phyloP scores from a whole-genome alignment of 2,888 invertebrate species.

The Ecliptopera silaceata region DNA sequence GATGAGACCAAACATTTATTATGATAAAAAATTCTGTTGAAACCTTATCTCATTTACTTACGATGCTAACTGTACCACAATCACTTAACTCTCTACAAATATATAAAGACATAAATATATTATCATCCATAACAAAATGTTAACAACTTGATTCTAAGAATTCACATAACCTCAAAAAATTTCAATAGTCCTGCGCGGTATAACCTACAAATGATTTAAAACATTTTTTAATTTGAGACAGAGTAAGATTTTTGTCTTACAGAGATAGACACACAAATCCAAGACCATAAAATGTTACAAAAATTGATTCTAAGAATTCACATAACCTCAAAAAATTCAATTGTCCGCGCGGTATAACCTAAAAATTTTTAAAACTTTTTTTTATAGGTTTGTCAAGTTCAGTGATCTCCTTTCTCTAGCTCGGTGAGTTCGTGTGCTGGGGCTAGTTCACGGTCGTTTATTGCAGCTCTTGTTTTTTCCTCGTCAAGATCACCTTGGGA shows the following conservation, averaged over 20 bases:
- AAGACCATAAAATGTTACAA: constrained; percentile 11
- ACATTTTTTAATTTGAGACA: too few relatives aligned
- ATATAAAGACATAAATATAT: neutral
- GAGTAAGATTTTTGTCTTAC: too few relatives aligned
- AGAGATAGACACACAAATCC: too few relatives aligned
- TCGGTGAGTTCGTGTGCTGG: constrained; percentile 87
- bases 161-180: too few relatives aligned
- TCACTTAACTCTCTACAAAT: neutral
- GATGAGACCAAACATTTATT: too few relatives aligned
- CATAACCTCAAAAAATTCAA: constrained; percentile 38
- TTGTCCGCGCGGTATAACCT: constrained; percentile 51
- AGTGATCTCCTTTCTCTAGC: constrained; percentile 79
- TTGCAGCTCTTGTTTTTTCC: constrained; percentile 63
- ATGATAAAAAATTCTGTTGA: too few relatives aligned
- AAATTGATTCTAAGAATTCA: constrained; percentile 16
- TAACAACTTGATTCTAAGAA: too few relatives aligned
- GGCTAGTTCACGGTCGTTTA: constrained; percentile 74
- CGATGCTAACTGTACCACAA: too few relatives aligned
- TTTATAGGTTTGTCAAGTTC: constrained; percentile 37
- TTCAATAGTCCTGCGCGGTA: too few relatives aligned
- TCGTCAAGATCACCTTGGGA: constrained; percentile 87
- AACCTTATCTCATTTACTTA: too few relatives aligned
- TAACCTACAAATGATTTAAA: too few relatives aligned
- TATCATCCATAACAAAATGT: too few relatives aligned
- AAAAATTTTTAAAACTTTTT: constrained; percentile 21